Percentiles rank a stretch among this genome's conserved stretches.
phyloP scores from a whole-genome alignment of 2,797 vertebrate genomes.

The Psittacula derbiana region DNA sequence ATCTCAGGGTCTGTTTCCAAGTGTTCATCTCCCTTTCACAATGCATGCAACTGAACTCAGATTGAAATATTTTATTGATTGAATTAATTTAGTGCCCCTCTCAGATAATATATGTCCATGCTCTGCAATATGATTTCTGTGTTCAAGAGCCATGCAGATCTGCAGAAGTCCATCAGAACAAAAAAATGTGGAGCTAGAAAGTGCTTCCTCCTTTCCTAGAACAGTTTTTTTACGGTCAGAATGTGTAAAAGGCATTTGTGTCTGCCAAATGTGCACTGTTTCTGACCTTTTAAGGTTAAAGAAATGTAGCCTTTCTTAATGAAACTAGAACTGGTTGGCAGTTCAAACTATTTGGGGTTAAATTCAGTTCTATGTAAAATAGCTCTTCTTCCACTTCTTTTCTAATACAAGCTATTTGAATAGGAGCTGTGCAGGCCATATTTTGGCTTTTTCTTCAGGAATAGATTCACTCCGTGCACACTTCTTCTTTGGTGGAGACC shows the following conservation, averaged over 20 bases:
- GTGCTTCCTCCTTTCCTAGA: neutral
- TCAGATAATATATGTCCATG: conserved; percentile 34
- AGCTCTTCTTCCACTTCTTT: neutral
- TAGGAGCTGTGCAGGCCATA: neutral
- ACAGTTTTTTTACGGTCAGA: neutral
- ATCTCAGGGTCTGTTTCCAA: conserved; percentile 54
- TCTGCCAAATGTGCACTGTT: neutral
- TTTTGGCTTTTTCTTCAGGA: neutral
- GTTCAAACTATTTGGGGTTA: neutral
- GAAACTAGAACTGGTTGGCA: neutral
- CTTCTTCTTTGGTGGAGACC: neutral
- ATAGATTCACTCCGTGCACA: neutral
- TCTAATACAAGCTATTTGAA: neutral
- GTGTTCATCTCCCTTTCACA: conserved; percentile 53
- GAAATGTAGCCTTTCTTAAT: neutral
- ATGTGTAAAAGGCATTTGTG: neutral
- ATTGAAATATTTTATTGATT: neutral
- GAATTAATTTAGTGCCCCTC: neutral
- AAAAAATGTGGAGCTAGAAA: neutral
- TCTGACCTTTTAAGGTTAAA: neutral
- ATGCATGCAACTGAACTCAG: conserved; percentile 45
- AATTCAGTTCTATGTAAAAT: neutral
- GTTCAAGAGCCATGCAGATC: neutral
- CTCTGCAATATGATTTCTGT: conserved; percentile 21
- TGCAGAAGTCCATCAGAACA: neutral